phyloP scores from a whole-genome alignment of 2,888 invertebrate genomes.

The Polydrusus cervinus region DNA sequence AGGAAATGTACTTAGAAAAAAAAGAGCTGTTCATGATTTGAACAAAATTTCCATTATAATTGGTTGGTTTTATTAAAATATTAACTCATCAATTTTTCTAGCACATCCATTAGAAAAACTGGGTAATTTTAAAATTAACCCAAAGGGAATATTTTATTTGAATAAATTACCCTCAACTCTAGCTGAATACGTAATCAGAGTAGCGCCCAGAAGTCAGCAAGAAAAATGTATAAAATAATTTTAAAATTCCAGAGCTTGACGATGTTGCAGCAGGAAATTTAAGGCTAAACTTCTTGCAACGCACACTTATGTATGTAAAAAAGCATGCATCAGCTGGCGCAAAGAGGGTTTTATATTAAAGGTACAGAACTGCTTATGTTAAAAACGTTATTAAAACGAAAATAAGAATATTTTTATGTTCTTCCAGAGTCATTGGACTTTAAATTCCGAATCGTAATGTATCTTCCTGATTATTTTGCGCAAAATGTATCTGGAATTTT shows the following conservation, averaged over 20 bases:
- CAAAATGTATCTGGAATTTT: too few species aligned
- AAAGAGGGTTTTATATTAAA: too few species aligned
- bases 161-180: neutral
- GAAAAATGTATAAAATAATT: constrained; percentile 12
- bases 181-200: neutral
- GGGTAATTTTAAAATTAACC: neutral
- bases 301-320: neutral
- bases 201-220: neutral
- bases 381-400: too few species aligned
- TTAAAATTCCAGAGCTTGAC: neutral
- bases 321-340: neutral
- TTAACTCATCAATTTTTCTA: neutral
- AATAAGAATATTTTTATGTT: too few species aligned
- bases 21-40: too few species aligned
- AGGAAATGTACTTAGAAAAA: too few species aligned
- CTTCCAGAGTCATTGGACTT: too few species aligned
- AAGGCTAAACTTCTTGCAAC: neutral
- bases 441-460: too few species aligned
- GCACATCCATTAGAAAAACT: neutral
- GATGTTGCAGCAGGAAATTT: neutral
- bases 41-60: too few species aligned
- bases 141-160: constrained; percentile 4
- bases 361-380: too few species aligned
- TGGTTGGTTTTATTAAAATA: too few species aligned
- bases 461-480: too few species aligned